phyloP scores from a whole-genome alignment of 2,888 invertebrate species.

The Clivina fossor region DNA sequence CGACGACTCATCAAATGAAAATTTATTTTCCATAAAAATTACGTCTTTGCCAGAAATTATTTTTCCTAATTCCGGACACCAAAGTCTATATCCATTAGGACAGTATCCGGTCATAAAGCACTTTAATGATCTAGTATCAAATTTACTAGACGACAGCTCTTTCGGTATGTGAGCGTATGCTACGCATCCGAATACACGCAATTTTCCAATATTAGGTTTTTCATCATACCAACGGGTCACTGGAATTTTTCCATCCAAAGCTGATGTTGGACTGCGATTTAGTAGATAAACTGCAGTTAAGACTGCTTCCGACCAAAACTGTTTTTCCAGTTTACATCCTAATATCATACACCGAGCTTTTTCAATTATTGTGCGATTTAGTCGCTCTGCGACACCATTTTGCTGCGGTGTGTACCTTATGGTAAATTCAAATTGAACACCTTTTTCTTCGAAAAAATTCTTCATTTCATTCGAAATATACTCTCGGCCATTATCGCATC shows the following conservation, averaged over 20 bases:
- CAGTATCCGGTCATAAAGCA: slow-evolving; percentile 37
- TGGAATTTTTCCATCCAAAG: slow-evolving; percentile 39
- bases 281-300: slow-evolving; percentile 47
- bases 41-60: slow-evolving; percentile 6
- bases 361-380: slow-evolving; percentile 41
- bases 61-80: slow-evolving; percentile 9
- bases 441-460: slow-evolving; percentile 38
- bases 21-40: too few relatives aligned
- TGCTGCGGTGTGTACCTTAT: slow-evolving; percentile 43
- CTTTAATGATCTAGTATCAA: slow-evolving; percentile 35
- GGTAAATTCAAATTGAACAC: slow-evolving; percentile 42
- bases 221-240: slow-evolving; percentile 34
- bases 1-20: slow-evolving; percentile 12
- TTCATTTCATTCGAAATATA: slow-evolving; percentile 44
- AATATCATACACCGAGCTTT: slow-evolving; percentile 40
- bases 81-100: slow-evolving; percentile 36
- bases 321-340: slow-evolving; percentile 34
- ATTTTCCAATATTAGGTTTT: slow-evolving; percentile 35
- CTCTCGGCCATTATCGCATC: slow-evolving; percentile 45
- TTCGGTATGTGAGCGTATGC: slow-evolving; percentile 36
- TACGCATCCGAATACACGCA: slow-evolving; percentile 37
- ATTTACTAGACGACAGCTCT: slow-evolving; percentile 37
- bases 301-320: slow-evolving; percentile 44
- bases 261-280: slow-evolving; percentile 46
- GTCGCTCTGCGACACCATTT: slow-evolving; percentile 43